These are phyloP conservation scores for Pipistrellus pipistrellus DNA, from an alignment of 2,797 vertebrate species.

Conservation along the genomic window DNA sequence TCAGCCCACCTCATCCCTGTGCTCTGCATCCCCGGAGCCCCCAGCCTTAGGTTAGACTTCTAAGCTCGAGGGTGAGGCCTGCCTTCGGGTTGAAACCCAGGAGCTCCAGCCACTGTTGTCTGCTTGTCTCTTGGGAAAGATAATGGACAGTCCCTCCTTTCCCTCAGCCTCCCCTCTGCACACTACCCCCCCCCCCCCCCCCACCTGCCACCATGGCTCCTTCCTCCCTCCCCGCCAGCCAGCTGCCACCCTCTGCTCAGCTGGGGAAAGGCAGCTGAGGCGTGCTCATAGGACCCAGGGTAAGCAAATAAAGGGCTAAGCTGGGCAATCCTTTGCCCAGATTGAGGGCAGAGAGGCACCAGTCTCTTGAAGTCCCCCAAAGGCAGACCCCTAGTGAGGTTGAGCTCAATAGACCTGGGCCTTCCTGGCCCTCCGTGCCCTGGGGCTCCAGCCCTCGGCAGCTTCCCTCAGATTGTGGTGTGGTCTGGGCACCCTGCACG, in stretches of 20 bases:
- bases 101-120: not conserved
- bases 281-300: accelerated
- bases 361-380: not conserved
- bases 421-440: not conserved
- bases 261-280: not conserved
- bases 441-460: not conserved
- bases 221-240: not conserved
- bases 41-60: not conserved
- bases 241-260: not conserved
- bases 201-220: no score
- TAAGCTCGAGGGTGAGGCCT: not conserved
- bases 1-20: not conserved
- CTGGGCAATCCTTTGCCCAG: not conserved
- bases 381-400: not conserved
- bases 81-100: not conserved
- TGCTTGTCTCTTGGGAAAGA: not conserved
- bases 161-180: not conserved
- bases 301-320: accelerated
- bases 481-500: not conserved
- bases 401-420: not conserved
- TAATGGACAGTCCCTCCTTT: not conserved
- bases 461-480: not conserved
- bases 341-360: not conserved
- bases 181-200: no score
- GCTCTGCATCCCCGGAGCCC: not conserved